Evolutionary conservation across 2,888 invertebrate genomes (phyloP).

Genomic region (Macrophya alboannulata): DNA sequence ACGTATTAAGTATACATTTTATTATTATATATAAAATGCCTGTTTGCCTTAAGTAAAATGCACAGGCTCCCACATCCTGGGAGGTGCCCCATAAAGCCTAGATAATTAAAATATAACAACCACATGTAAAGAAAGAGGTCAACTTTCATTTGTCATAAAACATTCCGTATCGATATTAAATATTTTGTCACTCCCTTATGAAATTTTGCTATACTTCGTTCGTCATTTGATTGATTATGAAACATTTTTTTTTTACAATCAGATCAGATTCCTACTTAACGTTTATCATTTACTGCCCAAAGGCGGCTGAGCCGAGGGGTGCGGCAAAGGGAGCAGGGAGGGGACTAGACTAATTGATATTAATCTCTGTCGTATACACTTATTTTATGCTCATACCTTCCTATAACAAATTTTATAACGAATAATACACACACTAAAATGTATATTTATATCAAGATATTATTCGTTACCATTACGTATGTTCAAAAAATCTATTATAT

Average conservation of each 20-base stretch:
- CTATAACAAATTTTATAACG: not conserved
- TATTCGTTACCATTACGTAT: not conserved
- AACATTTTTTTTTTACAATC: constrained; percentile 33
- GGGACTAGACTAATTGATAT: constrained; percentile 48
- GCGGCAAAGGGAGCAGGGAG: not conserved
- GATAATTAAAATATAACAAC: constrained; percentile 40
- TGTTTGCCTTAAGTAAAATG: constrained; percentile 37
- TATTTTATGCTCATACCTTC: not conserved
- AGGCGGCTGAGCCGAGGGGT: not conserved
- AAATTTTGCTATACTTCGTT: not conserved
- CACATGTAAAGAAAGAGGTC: constrained; percentile 1
- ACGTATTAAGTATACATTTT: constrained; percentile 59
- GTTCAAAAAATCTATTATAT: not conserved
- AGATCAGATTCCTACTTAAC: constrained; percentile 46
- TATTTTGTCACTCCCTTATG: not conserved
- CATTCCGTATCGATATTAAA: constrained; percentile 2
- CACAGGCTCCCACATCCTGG: constrained; percentile 71
- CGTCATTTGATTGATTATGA: constrained; percentile 32
- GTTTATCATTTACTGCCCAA: constrained; percentile 20
- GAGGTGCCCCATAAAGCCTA: constrained; percentile 68
- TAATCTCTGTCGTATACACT: constrained; percentile 7
- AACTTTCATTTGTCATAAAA: constrained; percentile 9
- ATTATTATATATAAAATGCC: constrained; percentile 48
- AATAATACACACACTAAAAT: not conserved
- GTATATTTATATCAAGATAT: not conserved